Conservation (phyloP, 2,113 vertebrate genomes). For the Thermophis baileyi region DNA sequence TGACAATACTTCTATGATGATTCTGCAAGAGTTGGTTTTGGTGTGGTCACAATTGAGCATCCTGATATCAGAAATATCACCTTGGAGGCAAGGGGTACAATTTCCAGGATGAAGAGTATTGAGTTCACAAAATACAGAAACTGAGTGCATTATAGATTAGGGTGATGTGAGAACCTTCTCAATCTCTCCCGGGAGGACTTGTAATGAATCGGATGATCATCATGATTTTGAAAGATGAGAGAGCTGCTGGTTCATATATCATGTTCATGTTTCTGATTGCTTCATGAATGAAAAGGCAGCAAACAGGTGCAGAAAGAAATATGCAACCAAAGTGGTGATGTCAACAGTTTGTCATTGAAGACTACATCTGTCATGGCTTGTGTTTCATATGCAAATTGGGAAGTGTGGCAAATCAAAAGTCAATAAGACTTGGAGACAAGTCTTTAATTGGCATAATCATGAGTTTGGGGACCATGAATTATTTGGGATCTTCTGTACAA, state of each 20-base stretch:
- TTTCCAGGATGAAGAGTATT: too few relatives aligned
- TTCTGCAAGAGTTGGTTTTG: not conserved
- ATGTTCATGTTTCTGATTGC: not conserved
- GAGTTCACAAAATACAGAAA: not conserved
- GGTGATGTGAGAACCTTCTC: not conserved
- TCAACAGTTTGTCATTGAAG: not conserved
- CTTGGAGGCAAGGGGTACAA: not conserved
- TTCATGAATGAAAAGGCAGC: not conserved
- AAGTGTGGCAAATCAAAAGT: too few relatives aligned
- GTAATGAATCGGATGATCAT: not conserved
- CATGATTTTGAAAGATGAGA: not conserved
- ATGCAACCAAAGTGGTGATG: not conserved
- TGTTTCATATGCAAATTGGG: not conserved
- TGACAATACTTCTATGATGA: not conserved
- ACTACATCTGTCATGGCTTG: not conserved
- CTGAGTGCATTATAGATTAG: not conserved
- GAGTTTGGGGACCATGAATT: not conserved
- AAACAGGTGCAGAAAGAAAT: not conserved
- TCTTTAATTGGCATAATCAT: not conserved
- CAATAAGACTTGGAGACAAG: not conserved
- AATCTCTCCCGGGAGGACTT: not conserved
- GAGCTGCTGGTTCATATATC: not conserved
- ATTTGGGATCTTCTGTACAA: not conserved
- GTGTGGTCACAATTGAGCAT: not conserved
- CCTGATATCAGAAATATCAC: not conserved